Evolutionary conservation across 2,113 vertebrate genomes (phyloP).

Genomic region (Gorsachius goisagi): DNA sequence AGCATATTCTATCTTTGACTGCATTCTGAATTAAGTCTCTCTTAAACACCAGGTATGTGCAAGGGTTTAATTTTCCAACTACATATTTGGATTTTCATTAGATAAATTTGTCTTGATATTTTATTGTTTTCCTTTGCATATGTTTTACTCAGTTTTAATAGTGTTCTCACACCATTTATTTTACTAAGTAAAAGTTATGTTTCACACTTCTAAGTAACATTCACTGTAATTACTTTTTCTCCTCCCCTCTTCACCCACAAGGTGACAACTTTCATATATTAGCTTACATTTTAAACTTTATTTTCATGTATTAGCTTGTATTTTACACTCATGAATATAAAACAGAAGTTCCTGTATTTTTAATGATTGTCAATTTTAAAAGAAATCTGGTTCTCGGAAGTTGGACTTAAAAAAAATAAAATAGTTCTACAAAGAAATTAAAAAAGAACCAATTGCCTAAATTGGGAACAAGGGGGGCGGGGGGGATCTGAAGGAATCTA

Average conservation of each 20-base stretch:
- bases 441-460: neutral
- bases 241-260: neutral
- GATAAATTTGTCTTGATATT: neutral
- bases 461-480: neutral
- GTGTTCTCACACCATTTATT: neutral
- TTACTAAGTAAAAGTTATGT: neutral
- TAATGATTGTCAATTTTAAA: neutral
- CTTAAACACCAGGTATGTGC: neutral
- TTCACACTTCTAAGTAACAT: neutral
- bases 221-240: neutral
- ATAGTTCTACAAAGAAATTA: neutral
- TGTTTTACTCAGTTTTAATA: neutral
- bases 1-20: neutral
- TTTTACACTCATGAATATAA: neutral
- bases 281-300: neutral
- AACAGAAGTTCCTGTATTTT: neutral
- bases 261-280: neutral
- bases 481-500: neutral
- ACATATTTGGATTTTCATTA: neutral
- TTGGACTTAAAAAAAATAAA: neutral
- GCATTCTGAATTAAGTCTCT: neutral
- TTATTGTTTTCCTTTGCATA: neutral
- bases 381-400: neutral
- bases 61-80: neutral
- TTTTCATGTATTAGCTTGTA: neutral